A percentile compares a stretch with the other conserved stretches of the same genome.
These are phyloP conservation scores for Chitala chitala DNA, from an alignment of 2,113 vertebrate genomes.

Conservation along the genomic window DNA sequence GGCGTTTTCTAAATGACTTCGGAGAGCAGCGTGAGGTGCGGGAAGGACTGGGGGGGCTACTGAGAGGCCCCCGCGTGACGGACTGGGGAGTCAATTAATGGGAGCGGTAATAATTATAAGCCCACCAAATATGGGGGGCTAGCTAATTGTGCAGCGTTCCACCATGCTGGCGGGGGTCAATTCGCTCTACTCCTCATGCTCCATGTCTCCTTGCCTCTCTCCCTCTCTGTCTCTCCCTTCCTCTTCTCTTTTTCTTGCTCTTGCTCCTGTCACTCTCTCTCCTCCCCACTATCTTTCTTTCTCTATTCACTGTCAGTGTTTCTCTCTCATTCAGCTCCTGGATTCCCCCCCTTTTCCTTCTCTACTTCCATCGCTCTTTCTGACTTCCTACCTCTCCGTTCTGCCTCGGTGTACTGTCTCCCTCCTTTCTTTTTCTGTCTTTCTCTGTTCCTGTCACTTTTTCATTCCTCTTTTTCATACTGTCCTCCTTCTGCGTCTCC, in stretches of 20 bases:
- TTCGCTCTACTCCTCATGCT: conserved; percentile 34
- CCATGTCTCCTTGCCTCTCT: neutral
- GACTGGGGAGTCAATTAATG: conserved; percentile 76
- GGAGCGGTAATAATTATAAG: conserved; percentile 85
- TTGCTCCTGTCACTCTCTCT: neutral
- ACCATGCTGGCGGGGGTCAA: conserved; percentile 56
- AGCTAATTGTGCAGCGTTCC: conserved; percentile 68
- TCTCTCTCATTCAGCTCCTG: too few species aligned
- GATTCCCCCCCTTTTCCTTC: too few species aligned
- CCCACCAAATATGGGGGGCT: conserved; percentile 69
- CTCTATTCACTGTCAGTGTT: neutral
- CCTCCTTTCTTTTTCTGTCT: too few species aligned
- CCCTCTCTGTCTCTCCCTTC: conserved; percentile 32
- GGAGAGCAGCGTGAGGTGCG: conserved; percentile 83
- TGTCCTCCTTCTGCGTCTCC: too few species aligned
- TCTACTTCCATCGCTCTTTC: too few species aligned
- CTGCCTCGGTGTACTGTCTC: too few species aligned
- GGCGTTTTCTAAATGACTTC: conserved; percentile 98
- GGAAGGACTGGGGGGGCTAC: conserved; percentile 71
- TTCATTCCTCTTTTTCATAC: too few species aligned
- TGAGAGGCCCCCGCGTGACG: neutral
- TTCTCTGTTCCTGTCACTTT: too few species aligned
- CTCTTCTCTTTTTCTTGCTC: too few species aligned
- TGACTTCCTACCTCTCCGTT: too few species aligned
- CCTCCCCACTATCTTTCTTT: too few species aligned